phyloP scores from a whole-genome alignment of 2,888 invertebrate species.

The Patella ulyssiponensis region DNA sequence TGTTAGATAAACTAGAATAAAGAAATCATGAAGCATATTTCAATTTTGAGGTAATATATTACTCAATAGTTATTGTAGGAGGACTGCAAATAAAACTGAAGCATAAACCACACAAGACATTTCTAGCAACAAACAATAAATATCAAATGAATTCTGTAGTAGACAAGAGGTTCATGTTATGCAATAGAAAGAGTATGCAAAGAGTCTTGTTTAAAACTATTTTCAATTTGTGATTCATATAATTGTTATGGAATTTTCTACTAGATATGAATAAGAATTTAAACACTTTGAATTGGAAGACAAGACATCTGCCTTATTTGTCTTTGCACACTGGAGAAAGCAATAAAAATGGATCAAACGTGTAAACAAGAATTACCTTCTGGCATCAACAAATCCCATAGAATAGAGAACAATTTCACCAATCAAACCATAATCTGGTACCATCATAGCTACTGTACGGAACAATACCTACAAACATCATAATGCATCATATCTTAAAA shows the following conservation, averaged over 20 bases:
- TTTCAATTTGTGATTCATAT: not conserved
- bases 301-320: not conserved
- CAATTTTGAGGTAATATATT: too few species aligned
- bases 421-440: conserved; percentile 73
- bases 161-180: too few species aligned
- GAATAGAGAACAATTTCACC: conserved; percentile 73
- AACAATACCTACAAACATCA: conserved; percentile 73
- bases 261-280: not conserved
- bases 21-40: not conserved
- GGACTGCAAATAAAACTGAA: too few species aligned
- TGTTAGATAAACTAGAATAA: conserved; percentile 68
- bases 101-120: too few species aligned
- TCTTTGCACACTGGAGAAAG: not conserved
- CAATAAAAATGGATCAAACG: not conserved
- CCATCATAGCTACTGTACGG: conserved; percentile 74
- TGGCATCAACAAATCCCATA: conserved; percentile 73
- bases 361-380: conserved; percentile 72
- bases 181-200: too few species aligned
- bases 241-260: not conserved
- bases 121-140: too few species aligned
- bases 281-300: not conserved
- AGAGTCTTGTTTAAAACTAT: too few species aligned
- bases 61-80: too few species aligned
- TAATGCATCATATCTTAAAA: too few species aligned
- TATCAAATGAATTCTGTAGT: too few species aligned